Evolutionary conservation across 2,113 vertebrate species (phyloP).

Genomic region (Castor canadensis): DNA sequence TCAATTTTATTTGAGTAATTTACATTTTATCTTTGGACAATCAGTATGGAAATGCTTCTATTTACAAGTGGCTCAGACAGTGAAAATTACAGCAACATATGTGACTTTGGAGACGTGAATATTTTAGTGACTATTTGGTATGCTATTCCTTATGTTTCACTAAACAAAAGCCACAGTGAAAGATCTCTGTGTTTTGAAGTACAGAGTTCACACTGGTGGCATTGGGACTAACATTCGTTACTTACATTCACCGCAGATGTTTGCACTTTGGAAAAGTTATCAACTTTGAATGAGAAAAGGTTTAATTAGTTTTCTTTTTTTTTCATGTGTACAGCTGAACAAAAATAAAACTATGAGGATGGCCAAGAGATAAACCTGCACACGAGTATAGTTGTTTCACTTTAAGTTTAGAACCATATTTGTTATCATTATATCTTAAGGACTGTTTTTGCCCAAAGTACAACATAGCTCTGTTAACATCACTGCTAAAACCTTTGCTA

Average conservation of each 20-base stretch:
- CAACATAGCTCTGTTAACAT: neutral
- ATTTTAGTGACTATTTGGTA: slow-evolving; percentile 40
- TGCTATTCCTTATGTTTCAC: slow-evolving; percentile 52
- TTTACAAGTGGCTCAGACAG: slow-evolving; percentile 51
- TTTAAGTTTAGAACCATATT: neutral
- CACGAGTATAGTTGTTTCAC: neutral
- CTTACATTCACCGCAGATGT: slow-evolving; percentile 51
- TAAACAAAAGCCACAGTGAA: neutral
- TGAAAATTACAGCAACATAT: slow-evolving; percentile 45
- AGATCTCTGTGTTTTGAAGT: neutral
- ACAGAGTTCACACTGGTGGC: neutral
- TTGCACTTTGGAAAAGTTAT: slow-evolving; percentile 25
- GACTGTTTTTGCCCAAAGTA: neutral
- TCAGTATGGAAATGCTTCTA: slow-evolving; percentile 44
- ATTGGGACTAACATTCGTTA: neutral
- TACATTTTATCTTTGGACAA: slow-evolving; percentile 59
- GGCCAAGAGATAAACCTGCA: neutral
- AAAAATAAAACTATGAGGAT: neutral
- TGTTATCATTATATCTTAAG: neutral
- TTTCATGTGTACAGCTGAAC: slow-evolving; percentile 2
- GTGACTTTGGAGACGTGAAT: neutral
- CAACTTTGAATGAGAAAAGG: slow-evolving; percentile 31
- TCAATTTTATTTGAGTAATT: slow-evolving; percentile 59
- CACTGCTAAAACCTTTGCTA: neutral
- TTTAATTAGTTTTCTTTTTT: slow-evolving; percentile 13